Conservation (phyloP, 2,113 vertebrate species). For the Ramphastos sulfuratus region DNA sequence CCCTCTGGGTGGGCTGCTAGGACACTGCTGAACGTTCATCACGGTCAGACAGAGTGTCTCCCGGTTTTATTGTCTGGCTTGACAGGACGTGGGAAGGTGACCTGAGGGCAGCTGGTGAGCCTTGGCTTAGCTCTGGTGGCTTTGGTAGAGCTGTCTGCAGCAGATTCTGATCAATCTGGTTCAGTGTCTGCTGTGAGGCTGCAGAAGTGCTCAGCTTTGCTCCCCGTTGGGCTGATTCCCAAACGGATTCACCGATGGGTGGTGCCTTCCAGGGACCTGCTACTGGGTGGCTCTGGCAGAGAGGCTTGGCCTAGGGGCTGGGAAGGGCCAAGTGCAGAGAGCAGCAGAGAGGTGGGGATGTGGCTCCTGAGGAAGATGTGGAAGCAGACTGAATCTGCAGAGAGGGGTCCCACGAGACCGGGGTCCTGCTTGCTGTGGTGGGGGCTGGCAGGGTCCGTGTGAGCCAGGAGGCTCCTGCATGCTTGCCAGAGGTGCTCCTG, state of each 20-base stretch:
- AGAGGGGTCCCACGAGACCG: slow-evolving; percentile 1
- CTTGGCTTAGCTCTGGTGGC: accelerated
- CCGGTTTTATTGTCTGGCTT: background rate
- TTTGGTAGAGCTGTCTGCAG: accelerated
- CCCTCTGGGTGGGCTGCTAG: background rate
- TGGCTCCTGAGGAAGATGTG: slow-evolving; percentile 22
- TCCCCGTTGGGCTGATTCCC: background rate
- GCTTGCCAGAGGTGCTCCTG: background rate
- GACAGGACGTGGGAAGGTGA: background rate
- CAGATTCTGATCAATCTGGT: background rate
- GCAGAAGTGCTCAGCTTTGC: accelerated
- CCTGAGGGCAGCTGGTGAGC: background rate
- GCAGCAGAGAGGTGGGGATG: background rate
- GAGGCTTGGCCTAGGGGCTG: background rate
- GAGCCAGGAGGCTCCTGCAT: slow-evolving; percentile 19
- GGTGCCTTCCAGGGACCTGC: background rate
- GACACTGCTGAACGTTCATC: background rate
- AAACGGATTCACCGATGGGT: background rate
- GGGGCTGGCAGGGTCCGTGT: background rate
- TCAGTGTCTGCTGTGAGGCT: background rate
- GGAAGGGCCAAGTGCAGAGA: background rate
- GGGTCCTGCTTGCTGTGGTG: background rate
- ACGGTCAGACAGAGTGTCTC: background rate
- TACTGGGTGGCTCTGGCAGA: background rate
- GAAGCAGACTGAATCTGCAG: slow-evolving; percentile 8